These are phyloP conservation scores for Tetraneura akinire DNA, from an alignment of 1,140 invertebrate species.

Conservation along the genomic window DNA sequence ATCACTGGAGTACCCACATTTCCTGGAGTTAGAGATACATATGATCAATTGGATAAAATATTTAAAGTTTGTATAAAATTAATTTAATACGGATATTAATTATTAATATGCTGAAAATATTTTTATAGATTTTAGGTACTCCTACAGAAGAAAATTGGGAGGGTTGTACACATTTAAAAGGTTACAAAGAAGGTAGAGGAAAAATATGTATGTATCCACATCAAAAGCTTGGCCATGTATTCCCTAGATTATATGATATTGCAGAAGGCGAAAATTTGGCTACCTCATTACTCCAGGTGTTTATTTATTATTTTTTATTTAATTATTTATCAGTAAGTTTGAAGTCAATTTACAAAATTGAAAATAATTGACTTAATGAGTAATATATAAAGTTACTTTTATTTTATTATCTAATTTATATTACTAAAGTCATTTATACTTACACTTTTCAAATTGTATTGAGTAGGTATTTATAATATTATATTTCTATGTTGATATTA, in stretches of 20 bases:
- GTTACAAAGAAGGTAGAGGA: constrained; percentile 78
- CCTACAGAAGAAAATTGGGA: constrained; percentile 89
- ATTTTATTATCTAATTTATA: too few species aligned
- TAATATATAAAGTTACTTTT: too few species aligned
- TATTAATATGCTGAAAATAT: background rate
- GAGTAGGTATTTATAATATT: too few species aligned
- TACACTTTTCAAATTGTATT: too few species aligned
- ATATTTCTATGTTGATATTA: too few species aligned
- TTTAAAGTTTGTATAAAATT: constrained; percentile 71
- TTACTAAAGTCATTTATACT: too few species aligned
- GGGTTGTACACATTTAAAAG: constrained; percentile 81
- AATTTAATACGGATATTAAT: background rate
- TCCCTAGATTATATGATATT: constrained; percentile 85
- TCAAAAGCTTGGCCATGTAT: constrained; percentile 79
- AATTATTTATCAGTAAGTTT: background rate
- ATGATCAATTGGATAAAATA: constrained; percentile 96
- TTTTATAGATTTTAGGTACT: constrained; percentile 77
- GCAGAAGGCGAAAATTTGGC: constrained; percentile 86
- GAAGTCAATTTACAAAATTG: background rate
- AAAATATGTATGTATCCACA: constrained; percentile 71
- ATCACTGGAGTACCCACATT: constrained; percentile 93
- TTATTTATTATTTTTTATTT: background rate
- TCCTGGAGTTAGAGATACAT: constrained; percentile 90
- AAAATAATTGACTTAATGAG: too few species aligned
- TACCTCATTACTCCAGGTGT: constrained; percentile 72